Conservation (phyloP, 1,140 invertebrate genomes). For the Epicauta chinensis region DNA sequence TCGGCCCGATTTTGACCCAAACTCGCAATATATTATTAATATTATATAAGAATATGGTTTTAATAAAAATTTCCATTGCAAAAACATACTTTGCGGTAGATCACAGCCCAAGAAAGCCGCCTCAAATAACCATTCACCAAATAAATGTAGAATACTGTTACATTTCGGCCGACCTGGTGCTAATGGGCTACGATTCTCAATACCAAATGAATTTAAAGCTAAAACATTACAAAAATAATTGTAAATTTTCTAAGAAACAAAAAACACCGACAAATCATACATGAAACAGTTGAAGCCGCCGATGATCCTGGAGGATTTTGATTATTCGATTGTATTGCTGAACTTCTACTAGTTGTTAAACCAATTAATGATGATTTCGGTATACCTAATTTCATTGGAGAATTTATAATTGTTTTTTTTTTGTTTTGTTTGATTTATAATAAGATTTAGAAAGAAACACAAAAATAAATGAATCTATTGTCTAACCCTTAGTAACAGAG, state of each 20-base stretch:
- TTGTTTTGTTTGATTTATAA: too few relatives aligned
- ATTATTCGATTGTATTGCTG: slow-evolving; percentile 23
- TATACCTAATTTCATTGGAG: too few relatives aligned
- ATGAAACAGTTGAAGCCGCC: slow-evolving; percentile 58
- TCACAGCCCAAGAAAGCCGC: slow-evolving; percentile 82
- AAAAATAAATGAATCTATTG: background rate
- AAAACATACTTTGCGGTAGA: slow-evolving; percentile 45
- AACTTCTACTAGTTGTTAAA: slow-evolving; percentile 60
- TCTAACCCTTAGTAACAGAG: slow-evolving; percentile 44
- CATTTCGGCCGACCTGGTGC: slow-evolving; percentile 79
- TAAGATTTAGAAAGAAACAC: too few relatives aligned
- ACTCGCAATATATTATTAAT: too few relatives aligned
- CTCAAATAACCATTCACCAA: slow-evolving; percentile 96
- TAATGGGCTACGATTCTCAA: slow-evolving; percentile 44
- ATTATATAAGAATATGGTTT: too few relatives aligned
- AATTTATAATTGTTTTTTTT: too few relatives aligned
- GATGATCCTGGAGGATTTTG: slow-evolving; percentile 56
- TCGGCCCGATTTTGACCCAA: too few relatives aligned
- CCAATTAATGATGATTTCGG: slow-evolving; percentile 74
- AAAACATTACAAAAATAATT: slow-evolving; percentile 19
- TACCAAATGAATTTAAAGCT: slow-evolving; percentile 42
- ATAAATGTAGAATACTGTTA: slow-evolving; percentile 87
- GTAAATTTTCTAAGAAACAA: background rate
- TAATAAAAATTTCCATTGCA: too few relatives aligned
- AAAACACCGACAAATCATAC: slow-evolving; percentile 42